Base-by-base conservation (phyloP, 1,140 invertebrate genomes). In the Heliconius nattereri region DNA sequence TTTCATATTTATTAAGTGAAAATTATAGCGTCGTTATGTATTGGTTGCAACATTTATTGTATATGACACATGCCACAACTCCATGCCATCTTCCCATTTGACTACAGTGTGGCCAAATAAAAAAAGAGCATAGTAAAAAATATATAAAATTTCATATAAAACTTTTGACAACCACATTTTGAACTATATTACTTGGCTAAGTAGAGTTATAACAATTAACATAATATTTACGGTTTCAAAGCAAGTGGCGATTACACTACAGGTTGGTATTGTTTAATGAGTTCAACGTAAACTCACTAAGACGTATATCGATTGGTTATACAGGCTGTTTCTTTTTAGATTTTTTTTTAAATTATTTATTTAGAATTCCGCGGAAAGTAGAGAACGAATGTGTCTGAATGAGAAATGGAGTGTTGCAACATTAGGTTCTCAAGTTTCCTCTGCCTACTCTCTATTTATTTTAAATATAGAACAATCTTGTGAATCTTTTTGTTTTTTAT, bases 261-360 rank as follows among this genome's bases (percentile, higher is more conserved):
- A 45, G 54, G 71, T 77, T 84, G 70, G 73, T 78, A 84, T 81
- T 81, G 81, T 76, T 78, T 82, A 84, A 82, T 76, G 78, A 84
- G 80, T 82, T 79, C n/a, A 79, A 35, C 81, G 78, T 84, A 84
- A 84, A 84, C 35, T 78, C 78, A 80, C 70, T 76, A 70, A 80
- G 76, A 76, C 78, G 76, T 71, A 52, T 79, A 81, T 80, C 49
- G 78, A 71, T 57, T 75, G 35, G 13, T n/a, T 66, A 60, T 80
- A 83, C 79, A 78, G 79, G 29, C 16, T 78, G 78, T 70, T 23
- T 8, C 2, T 60, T 60, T 60, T 60, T 2, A 26, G n/a, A 11
- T 3, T 7, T 57, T 26, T 1, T 60, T 23, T 11, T 60, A 11
- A 60, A 26, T 23, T 60, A 11, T 26, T 60, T 23, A 11, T 60